Percentiles rank a stretch among this genome's conserved stretches.
phyloP scores from a whole-genome alignment of 2,113 vertebrate species.

The Fulmarus glacialis region DNA sequence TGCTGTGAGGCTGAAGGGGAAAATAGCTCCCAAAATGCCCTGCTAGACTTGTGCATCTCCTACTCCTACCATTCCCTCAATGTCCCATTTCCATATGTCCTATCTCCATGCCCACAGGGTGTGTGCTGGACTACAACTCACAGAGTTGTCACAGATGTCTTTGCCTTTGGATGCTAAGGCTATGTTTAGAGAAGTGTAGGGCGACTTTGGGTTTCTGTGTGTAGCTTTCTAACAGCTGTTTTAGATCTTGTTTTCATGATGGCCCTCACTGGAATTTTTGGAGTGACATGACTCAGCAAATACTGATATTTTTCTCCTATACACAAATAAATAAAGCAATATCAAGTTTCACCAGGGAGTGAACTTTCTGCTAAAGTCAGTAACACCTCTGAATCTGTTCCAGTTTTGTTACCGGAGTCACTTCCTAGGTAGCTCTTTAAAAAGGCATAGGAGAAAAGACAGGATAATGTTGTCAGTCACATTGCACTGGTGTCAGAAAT shows the following conservation, averaged over 20 bases:
- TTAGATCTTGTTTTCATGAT: background rate
- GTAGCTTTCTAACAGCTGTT: background rate
- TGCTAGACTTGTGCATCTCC: background rate
- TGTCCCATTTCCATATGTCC: background rate
- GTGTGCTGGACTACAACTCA: accelerated
- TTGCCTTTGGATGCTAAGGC: background rate
- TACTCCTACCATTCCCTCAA: background rate
- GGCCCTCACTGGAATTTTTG: background rate
- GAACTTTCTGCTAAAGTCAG: background rate
- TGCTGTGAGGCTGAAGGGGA: background rate
- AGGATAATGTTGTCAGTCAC: background rate
- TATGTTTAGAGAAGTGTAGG: background rate
- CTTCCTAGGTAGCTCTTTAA: background rate
- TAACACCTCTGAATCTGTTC: background rate
- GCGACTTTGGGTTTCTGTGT: background rate
- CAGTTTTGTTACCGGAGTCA: background rate
- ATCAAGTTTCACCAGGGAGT: background rate
- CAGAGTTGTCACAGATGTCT: background rate
- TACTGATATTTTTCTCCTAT: background rate
- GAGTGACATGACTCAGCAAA: background rate
- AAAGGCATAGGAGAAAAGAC: accelerated
- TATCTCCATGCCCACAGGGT: background rate
- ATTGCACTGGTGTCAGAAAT: accelerated
- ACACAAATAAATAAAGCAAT: background rate
- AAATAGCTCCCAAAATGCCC: background rate